Percentiles rank a stretch among this genome's conserved stretches.
phyloP scores from a whole-genome alignment of 2,113 vertebrate species.

The Hemibagrus wyckioides region DNA sequence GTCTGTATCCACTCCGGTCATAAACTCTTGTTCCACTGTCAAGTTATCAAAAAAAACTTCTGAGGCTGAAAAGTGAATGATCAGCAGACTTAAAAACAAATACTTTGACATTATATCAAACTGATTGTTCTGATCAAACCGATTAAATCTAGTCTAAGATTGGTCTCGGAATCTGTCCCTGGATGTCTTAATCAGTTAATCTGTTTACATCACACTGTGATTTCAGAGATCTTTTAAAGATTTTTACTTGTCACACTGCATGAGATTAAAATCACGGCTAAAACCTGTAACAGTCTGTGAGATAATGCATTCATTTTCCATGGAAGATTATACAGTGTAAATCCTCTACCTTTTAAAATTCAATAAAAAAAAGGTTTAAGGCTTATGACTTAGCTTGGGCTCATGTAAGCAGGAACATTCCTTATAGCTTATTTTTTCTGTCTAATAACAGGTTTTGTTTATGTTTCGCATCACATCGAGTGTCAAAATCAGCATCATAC shows the following conservation, averaged over 20 bases:
- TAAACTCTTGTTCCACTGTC: constrained; percentile 98
- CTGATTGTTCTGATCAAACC: not conserved
- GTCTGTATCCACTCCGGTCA: constrained; percentile 97
- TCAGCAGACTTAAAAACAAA: not conserved
- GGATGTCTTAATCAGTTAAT: not conserved
- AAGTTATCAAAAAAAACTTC: constrained; percentile 97
- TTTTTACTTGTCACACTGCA: not conserved
- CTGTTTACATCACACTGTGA: not conserved
- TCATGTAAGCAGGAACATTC: not conserved
- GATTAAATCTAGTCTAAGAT: not conserved
- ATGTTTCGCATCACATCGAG: not conserved
- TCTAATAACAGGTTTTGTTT: not conserved
- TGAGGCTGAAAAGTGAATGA: constrained; percentile 80
- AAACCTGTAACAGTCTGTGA: not conserved
- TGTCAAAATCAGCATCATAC: not conserved
- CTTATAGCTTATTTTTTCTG: not conserved
- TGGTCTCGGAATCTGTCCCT: not conserved
- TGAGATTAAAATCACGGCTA: not conserved
- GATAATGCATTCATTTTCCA: not conserved
- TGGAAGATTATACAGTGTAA: not conserved
- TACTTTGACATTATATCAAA: not conserved
- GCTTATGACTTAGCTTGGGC: too few relatives aligned
- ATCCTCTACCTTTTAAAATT: too few relatives aligned
- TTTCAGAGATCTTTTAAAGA: not conserved
- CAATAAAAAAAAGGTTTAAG: too few relatives aligned